Evolutionary conservation across 2,888 invertebrate genomes (phyloP).

Genomic region (Stenodema calcarata): DNA sequence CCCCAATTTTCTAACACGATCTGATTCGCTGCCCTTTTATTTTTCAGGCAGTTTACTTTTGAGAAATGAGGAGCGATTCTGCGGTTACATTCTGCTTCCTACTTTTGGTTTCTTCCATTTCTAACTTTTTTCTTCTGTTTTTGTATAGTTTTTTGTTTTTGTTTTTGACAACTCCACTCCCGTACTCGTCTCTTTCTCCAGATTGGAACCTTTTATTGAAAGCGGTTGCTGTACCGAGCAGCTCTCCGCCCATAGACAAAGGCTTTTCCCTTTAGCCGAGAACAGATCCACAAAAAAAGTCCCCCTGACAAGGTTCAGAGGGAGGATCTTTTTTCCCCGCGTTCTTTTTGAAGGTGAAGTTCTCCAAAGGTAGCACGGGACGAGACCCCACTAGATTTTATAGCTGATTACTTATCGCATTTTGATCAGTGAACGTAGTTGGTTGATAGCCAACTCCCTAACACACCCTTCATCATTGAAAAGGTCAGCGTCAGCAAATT

Average conservation of each 20-base stretch:
- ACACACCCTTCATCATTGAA: too few species aligned
- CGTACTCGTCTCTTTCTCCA: not conserved
- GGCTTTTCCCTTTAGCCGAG: not conserved
- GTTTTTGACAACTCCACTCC: not conserved
- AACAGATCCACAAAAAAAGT: not conserved
- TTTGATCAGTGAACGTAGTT: too few species aligned
- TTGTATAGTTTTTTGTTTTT: not conserved
- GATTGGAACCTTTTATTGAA: not conserved
- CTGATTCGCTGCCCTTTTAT: slow-evolving; percentile 20
- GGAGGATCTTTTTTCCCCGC: not conserved
- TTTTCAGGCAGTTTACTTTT: slow-evolving; percentile 30
- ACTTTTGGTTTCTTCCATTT: not conserved
- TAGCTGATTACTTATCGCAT: not conserved
- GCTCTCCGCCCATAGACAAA: not conserved
- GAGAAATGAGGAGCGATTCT: slow-evolving; percentile 19
- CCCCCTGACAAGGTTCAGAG: not conserved
- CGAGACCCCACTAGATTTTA: not conserved
- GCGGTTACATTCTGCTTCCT: slow-evolving; percentile 19
- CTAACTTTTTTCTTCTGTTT: not conserved
- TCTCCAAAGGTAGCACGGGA: not conserved
- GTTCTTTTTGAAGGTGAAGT: not conserved
- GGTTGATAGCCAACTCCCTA: too few species aligned
- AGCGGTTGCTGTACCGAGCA: not conserved
- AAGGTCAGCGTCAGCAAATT: too few species aligned
- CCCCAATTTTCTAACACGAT: slow-evolving; percentile 4